Evolutionary conservation across 2,797 vertebrate genomes (phyloP).

Genomic region (Epinephelus coioides): DNA sequence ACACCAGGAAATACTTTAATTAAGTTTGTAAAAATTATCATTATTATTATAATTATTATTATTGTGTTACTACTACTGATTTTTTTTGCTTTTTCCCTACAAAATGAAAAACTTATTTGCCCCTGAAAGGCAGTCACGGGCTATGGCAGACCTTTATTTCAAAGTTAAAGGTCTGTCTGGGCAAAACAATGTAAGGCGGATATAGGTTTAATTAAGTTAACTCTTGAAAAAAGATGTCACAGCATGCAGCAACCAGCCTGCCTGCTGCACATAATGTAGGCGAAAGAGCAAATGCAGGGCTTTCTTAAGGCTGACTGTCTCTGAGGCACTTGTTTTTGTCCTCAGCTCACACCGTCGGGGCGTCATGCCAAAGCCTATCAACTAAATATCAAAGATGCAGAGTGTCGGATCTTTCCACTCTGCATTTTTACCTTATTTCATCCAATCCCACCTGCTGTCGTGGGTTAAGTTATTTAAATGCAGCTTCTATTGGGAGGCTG

Average conservation of each 20-base stretch:
- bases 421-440: slow-evolving; percentile 91
- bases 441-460: slow-evolving; percentile 94
- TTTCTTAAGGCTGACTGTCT: slow-evolving; percentile 78
- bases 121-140: not conserved
- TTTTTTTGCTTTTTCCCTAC: not conserved
- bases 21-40: slow-evolving; percentile 38
- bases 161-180: slow-evolving; percentile 69
- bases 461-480: slow-evolving; percentile 94
- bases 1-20: slow-evolving; percentile 33
- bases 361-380: slow-evolving; percentile 90
- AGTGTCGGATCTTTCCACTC: slow-evolving; percentile 87
- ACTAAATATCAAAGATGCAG: slow-evolving; percentile 91
- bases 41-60: slow-evolving; percentile 22
- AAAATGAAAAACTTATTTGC: slow-evolving; percentile 4
- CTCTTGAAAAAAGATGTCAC: slow-evolving; percentile 83
- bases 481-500: slow-evolving; percentile 88
- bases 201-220: slow-evolving; percentile 89
- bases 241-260: slow-evolving; percentile 79
- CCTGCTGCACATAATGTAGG: slow-evolving; percentile 74
- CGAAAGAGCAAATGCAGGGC: slow-evolving; percentile 68
- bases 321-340: slow-evolving; percentile 77
- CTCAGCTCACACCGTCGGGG: slow-evolving; percentile 80
- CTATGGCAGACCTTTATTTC: slow-evolving; percentile 41
- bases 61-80: not conserved
- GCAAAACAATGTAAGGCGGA: slow-evolving; percentile 76